phyloP scores from a whole-genome alignment of 2,888 invertebrate genomes.

The Beris chalybata region DNA sequence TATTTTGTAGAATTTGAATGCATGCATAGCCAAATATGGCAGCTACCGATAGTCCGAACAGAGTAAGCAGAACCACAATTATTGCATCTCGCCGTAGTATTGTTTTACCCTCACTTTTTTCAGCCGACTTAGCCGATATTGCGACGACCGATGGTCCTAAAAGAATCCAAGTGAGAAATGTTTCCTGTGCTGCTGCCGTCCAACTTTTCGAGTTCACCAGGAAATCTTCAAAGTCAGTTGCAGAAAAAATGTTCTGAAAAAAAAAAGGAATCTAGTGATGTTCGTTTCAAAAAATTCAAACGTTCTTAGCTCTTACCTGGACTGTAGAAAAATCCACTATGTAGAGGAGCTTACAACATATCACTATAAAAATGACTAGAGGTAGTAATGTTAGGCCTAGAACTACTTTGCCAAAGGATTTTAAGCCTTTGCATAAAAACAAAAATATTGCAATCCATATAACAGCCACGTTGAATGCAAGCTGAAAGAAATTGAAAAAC shows the following conservation, averaged over 20 bases:
- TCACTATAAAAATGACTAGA: constrained; percentile 64
- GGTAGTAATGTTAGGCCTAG: constrained; percentile 79
- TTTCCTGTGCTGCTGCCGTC: constrained; percentile 87
- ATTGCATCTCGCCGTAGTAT: constrained; percentile 63
- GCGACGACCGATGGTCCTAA: constrained; percentile 58
- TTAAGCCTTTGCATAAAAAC: constrained; percentile 81
- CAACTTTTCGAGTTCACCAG: constrained; percentile 82
- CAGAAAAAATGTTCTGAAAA: constrained; percentile 71
- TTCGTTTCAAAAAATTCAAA: background rate
- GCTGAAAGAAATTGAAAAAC: constrained; percentile 64
- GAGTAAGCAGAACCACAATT: constrained; percentile 70
- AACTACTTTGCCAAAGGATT: constrained; percentile 60
- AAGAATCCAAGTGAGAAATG: constrained; percentile 86
- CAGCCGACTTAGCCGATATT: constrained; percentile 50
- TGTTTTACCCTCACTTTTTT: constrained; percentile 44
- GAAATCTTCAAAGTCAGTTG: constrained; percentile 82
- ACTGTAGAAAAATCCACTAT: constrained; percentile 47
- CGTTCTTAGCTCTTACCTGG: constrained; percentile 39
- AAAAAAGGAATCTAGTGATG: background rate
- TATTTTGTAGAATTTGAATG: constrained; percentile 72
- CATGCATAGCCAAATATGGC: constrained; percentile 83
- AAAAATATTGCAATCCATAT: constrained; percentile 90
- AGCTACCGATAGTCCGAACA: constrained; percentile 72
- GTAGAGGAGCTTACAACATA: constrained; percentile 49
- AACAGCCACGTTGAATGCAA: constrained; percentile 86